Evolutionary conservation across 2,113 vertebrate species (phyloP).

Genomic region (mouse (Mus musculus)): DNA sequence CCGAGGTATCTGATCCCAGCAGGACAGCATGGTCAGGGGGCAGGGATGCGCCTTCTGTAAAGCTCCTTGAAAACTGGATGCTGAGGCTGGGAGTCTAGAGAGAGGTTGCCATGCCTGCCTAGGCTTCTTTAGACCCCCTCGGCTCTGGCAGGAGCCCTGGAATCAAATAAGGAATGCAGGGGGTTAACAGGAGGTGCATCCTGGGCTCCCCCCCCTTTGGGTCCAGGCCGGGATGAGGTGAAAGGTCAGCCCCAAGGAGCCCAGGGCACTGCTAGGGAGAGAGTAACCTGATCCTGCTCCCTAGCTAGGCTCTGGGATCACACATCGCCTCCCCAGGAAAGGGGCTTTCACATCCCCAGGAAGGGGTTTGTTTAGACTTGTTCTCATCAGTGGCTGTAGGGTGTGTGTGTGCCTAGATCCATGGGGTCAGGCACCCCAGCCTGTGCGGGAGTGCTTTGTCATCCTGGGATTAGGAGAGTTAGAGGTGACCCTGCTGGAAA

Average conservation of each 20-base stretch:
- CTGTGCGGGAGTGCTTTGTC: slow-evolving; percentile 59
- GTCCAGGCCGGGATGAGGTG: slow-evolving; percentile 80
- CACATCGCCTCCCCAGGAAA: slow-evolving; percentile 74
- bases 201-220: slow-evolving; percentile 76
- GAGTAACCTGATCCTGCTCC: slow-evolving; percentile 75
- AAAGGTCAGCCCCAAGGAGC: slow-evolving; percentile 82
- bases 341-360: slow-evolving; percentile 78
- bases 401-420: slow-evolving; percentile 30
- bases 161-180: slow-evolving; percentile 68
- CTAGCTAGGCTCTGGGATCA: slow-evolving; percentile 72
- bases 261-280: slow-evolving; percentile 77
- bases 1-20: slow-evolving; percentile 79
- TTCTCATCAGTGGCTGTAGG: slow-evolving; percentile 61
- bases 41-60: slow-evolving; percentile 72
- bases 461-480: slow-evolving; percentile 66
- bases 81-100: slow-evolving; percentile 58
- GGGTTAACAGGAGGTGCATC: slow-evolving; percentile 79
- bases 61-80: slow-evolving; percentile 71
- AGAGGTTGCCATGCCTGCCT: slow-evolving; percentile 43
- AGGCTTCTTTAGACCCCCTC: slow-evolving; percentile 62
- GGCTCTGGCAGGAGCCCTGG: not conserved
- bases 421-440: slow-evolving; percentile 32
- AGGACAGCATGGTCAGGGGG: slow-evolving; percentile 76
- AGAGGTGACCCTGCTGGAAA: slow-evolving; percentile 62
- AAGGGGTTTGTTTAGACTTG: slow-evolving; percentile 72